Percentiles rank a stretch among this genome's conserved stretches.
These are phyloP conservation scores for Furcifer pardalis DNA, from an alignment of 2,797 vertebrate species.

Conservation along the genomic window DNA sequence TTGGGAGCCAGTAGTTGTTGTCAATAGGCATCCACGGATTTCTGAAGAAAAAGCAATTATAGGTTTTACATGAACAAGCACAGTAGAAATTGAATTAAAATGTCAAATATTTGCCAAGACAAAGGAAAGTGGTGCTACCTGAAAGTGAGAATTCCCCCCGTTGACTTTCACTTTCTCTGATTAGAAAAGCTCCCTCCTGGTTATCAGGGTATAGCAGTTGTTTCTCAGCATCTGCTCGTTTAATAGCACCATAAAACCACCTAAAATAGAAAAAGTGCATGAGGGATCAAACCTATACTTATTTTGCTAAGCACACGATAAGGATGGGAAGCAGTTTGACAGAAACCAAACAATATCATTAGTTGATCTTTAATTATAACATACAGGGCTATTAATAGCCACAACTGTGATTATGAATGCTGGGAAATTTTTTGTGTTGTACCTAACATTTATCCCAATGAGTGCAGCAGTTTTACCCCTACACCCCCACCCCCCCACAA, in stretches of 20 bases:
- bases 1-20: slow-evolving; percentile 16
- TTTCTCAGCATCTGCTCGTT: slow-evolving; percentile 90
- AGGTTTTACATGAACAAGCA: slow-evolving; percentile 10
- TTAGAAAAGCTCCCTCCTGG: slow-evolving; percentile 84
- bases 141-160: slow-evolving; percentile 88
- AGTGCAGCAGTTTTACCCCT: not conserved
- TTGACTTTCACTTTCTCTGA: slow-evolving; percentile 91
- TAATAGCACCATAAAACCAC: slow-evolving; percentile 93
- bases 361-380: not conserved
- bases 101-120: slow-evolving; percentile 26
- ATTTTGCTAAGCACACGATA: slow-evolving; percentile 26
- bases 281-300: slow-evolving; percentile 33
- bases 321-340: not conserved
- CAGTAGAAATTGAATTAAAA: not conserved
- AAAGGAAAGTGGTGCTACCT: slow-evolving; percentile 75
- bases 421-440: not conserved
- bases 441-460: not conserved
- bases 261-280: slow-evolving; percentile 72
- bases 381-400: not conserved
- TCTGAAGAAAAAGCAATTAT: slow-evolving; percentile 1
- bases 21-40: slow-evolving; percentile 12
- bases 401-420: not conserved
- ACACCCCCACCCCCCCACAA: no score
- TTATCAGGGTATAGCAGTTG: slow-evolving; percentile 82
- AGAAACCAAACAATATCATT: not conserved